phyloP scores from a whole-genome alignment of 2,797 vertebrate genomes.

The Hybognathus amarus region DNA sequence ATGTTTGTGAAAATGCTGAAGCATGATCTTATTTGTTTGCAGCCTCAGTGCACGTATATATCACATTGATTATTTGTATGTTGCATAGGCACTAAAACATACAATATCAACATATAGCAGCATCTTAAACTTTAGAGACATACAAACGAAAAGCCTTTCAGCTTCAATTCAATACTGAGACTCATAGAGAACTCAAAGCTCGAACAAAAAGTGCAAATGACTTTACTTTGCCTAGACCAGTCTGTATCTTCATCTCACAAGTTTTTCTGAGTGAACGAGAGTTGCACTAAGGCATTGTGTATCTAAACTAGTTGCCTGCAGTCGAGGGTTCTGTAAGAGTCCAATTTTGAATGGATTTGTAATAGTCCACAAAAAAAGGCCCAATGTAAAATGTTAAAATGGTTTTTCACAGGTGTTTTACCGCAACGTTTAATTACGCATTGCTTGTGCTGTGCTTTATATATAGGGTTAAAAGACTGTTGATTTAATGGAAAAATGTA shows the following conservation, averaged over 20 bases:
- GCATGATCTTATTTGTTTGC: not conserved
- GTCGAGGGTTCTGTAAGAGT: not conserved
- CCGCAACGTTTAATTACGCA: not conserved
- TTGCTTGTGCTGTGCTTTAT: not conserved
- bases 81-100: not conserved
- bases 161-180: not conserved
- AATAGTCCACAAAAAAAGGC: not conserved
- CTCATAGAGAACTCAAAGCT: not conserved
- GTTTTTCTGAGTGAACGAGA: not conserved
- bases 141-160: not conserved
- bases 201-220: not conserved
- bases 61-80: not conserved
- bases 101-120: not conserved
- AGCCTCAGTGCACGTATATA: too few species aligned
- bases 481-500: not conserved
- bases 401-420: not conserved
- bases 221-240: not conserved
- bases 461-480: not conserved
- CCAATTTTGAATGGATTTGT: not conserved
- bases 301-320: not conserved
- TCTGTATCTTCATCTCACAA: not conserved
- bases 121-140: not conserved
- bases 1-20: not conserved
- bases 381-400: not conserved
- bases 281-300: not conserved